Evolutionary conservation across 2,797 vertebrate species (phyloP).

Genomic region (Semaprochilodus insignis): DNA sequence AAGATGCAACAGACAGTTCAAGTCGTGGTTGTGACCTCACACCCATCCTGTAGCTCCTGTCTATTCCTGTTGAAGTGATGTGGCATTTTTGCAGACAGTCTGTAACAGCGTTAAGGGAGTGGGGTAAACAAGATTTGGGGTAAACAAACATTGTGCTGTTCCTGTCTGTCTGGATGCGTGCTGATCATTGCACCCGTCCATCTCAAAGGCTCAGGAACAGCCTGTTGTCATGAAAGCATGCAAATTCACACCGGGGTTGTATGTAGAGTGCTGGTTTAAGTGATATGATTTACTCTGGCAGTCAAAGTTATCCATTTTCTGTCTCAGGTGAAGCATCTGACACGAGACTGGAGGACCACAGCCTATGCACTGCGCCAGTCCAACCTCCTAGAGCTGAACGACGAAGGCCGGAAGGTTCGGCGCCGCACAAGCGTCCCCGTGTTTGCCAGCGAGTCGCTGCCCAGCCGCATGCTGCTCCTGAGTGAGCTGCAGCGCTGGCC

Average conservation of each 20-base stretch:
- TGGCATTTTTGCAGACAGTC: not conserved
- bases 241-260: too few relatives aligned
- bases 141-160: too few relatives aligned
- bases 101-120: too few relatives aligned
- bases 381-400: constrained; percentile 87
- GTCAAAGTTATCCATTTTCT: constrained; percentile 38
- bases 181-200: too few relatives aligned
- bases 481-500: constrained; percentile 88
- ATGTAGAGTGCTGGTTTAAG: too few relatives aligned
- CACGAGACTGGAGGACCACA: constrained; percentile 96
- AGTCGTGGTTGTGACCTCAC: too few relatives aligned
- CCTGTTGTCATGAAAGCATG: too few relatives aligned
- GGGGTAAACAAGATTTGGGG: too few relatives aligned
- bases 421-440: constrained; percentile 88
- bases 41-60: not conserved
- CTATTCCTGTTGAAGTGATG: not conserved
- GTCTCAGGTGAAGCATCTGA: constrained; percentile 93
- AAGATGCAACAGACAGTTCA: not conserved
- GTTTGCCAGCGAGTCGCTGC: constrained; percentile 93
- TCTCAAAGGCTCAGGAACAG: not conserved
- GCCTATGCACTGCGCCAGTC: constrained; percentile 92
- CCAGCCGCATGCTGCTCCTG: constrained; percentile 94
- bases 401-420: constrained; percentile 92
- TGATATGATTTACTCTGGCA: not conserved
- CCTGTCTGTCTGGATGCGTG: too few relatives aligned